Evolutionary conservation across 2,888 invertebrate genomes (phyloP).

Genomic region (Tinea pellionella): DNA sequence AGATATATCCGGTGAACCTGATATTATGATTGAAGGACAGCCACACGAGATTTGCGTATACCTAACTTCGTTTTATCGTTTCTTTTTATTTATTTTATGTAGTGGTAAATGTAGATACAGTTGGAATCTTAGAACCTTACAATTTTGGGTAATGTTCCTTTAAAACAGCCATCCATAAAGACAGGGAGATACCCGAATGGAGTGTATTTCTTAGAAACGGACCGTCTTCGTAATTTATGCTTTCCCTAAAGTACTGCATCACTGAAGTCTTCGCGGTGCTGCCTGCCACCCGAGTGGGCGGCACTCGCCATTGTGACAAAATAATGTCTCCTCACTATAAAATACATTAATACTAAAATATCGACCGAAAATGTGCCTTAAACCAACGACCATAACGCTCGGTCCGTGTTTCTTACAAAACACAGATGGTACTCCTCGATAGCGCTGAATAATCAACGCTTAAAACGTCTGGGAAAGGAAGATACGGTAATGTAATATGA

Average conservation of each 20-base stretch:
- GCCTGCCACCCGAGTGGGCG: constrained; percentile 58
- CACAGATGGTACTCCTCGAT: constrained; percentile 60
- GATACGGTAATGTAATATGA: constrained; percentile 68
- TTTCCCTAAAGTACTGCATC: constrained; percentile 65
- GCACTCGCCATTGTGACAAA: constrained; percentile 67
- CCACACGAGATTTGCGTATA: background rate
- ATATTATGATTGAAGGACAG: background rate
- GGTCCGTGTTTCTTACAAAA: constrained; percentile 24
- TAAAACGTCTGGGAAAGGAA: constrained; percentile 69
- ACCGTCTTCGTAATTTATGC: constrained; percentile 60
- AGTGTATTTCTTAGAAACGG: constrained; percentile 38
- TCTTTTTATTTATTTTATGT: background rate
- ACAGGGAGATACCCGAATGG: constrained; percentile 34
- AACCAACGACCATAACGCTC: constrained; percentile 28
- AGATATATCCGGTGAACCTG: background rate
- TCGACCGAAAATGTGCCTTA: constrained; percentile 42
- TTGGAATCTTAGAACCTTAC: background rate
- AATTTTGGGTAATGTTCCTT: constrained; percentile 1
- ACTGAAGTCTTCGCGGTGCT: constrained; percentile 47
- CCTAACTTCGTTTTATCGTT: no score
- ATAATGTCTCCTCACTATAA: constrained; percentile 63
- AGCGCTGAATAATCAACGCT: constrained; percentile 69
- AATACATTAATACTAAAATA: constrained; percentile 31
- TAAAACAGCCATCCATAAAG: constrained; percentile 12
- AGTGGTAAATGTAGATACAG: constrained; percentile 1